Evolutionary conservation across 2,888 invertebrate genomes (phyloP).

Genomic region (Gandaritis pyraliata): DNA sequence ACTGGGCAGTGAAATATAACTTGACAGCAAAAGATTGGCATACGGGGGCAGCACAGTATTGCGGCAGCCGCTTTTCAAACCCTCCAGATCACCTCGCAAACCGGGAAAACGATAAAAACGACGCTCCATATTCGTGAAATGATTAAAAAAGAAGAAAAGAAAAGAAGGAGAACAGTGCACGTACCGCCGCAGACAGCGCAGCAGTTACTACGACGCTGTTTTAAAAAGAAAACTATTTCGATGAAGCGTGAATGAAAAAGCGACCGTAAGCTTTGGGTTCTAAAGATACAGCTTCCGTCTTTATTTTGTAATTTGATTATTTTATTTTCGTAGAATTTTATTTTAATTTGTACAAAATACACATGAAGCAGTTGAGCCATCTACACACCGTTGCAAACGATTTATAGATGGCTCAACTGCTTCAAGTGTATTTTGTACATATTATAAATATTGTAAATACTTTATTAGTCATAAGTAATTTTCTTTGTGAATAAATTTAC

Average conservation of each 20-base stretch:
- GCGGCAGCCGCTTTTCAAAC: background rate
- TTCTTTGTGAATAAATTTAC: too few species aligned
- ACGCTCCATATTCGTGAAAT: slow-evolving; percentile 83
- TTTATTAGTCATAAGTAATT: too few species aligned
- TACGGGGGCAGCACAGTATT: background rate
- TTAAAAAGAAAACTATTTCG: slow-evolving; percentile 82
- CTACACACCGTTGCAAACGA: too few species aligned
- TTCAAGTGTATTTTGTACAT: too few species aligned
- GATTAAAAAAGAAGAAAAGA: slow-evolving; percentile 79
- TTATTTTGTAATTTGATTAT: too few species aligned
- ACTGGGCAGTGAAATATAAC: too few species aligned
- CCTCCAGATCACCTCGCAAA: slow-evolving; percentile 25
- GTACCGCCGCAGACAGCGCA: slow-evolving; percentile 54
- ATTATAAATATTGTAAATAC: too few species aligned
- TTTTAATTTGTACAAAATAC: too few species aligned
- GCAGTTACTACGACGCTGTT: slow-evolving; percentile 38
- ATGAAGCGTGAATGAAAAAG: slow-evolving; percentile 82
- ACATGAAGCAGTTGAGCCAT: too few species aligned
- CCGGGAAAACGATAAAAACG: slow-evolving; percentile 82
- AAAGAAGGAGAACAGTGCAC: slow-evolving; percentile 67
- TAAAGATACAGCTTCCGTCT: background rate
- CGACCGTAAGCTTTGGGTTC: slow-evolving; percentile 43
- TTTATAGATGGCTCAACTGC: too few species aligned
- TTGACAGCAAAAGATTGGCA: too few species aligned
- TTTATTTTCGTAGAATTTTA: too few species aligned